Conservation (phyloP, 1,140 invertebrate genomes). For the Cyclargus thomasi region DNA sequence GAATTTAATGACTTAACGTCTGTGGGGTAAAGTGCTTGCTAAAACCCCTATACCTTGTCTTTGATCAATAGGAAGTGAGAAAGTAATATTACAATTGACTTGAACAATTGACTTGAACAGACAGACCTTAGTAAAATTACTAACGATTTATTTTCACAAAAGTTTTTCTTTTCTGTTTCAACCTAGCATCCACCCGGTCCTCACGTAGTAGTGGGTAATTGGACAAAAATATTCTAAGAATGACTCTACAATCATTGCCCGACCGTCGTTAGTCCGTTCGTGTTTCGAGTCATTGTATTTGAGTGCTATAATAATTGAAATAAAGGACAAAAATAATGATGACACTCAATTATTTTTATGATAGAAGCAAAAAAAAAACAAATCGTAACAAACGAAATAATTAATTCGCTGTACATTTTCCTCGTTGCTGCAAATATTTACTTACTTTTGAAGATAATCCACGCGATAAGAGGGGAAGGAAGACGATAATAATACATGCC, state of each 20-base stretch:
- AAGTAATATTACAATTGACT: too few relatives aligned
- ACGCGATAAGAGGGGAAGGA: not conserved
- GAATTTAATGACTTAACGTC: too few relatives aligned
- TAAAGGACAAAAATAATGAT: not conserved
- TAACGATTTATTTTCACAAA: too few relatives aligned
- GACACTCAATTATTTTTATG: not conserved
- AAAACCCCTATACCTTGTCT: not conserved
- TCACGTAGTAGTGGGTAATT: not conserved
- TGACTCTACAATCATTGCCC: not conserved
- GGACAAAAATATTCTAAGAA: not conserved
- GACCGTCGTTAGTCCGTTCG: not conserved
- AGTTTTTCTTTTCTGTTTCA: too few relatives aligned
- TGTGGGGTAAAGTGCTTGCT: too few relatives aligned
- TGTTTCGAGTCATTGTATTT: not conserved
- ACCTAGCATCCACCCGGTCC: too few relatives aligned
- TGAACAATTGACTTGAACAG: not conserved
- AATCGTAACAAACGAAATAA: not conserved
- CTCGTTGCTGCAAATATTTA: not conserved
- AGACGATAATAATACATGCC: not conserved
- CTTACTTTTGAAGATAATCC: not conserved
- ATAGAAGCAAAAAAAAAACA: not conserved
- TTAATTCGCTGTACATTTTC: slow-evolving; percentile 8
- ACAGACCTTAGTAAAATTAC: not conserved
- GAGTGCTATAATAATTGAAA: not conserved
- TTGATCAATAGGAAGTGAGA: too few relatives aligned